Conservation (phyloP, 2,113 vertebrate genomes). For the Gnathonemus longibarbis region DNA sequence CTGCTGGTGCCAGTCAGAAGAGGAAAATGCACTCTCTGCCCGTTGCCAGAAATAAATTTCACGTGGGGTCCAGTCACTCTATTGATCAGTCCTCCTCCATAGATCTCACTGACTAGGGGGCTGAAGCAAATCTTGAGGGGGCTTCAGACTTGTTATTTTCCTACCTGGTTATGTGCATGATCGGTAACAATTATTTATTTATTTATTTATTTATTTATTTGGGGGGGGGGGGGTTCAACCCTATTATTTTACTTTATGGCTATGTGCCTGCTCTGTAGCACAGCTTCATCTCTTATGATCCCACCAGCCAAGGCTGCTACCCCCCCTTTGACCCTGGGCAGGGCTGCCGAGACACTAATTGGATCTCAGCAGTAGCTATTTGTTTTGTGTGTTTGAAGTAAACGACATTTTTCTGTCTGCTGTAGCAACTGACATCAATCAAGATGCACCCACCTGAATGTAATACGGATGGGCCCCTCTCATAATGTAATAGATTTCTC, state of each 20-base stretch:
- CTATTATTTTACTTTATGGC: background rate
- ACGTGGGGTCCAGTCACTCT: background rate
- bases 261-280: background rate
- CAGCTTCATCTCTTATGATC: background rate
- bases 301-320: background rate
- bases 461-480: background rate
- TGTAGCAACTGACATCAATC: conserved; percentile 19
- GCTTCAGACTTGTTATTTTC: background rate
- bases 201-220: too few species aligned
- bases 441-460: conserved; percentile 2
- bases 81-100: background rate
- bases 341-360: conserved; percentile 7
- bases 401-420: conserved; percentile 9
- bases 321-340: conserved; percentile 4
- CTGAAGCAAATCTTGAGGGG: background rate
- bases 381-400: conserved; percentile 5
- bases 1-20: background rate
- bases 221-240: background rate
- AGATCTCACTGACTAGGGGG: background rate
- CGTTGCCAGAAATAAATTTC: background rate
- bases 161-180: background rate
- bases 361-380: conserved; percentile 9
- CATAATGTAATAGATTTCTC: conserved; percentile 11
- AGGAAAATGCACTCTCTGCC: background rate
- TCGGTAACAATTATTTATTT: background rate